Percentiles rank a stretch among this genome's conserved stretches.
Evolutionary conservation across 2,113 vertebrate species (phyloP).

Genomic region (Malurus melanocephalus): DNA sequence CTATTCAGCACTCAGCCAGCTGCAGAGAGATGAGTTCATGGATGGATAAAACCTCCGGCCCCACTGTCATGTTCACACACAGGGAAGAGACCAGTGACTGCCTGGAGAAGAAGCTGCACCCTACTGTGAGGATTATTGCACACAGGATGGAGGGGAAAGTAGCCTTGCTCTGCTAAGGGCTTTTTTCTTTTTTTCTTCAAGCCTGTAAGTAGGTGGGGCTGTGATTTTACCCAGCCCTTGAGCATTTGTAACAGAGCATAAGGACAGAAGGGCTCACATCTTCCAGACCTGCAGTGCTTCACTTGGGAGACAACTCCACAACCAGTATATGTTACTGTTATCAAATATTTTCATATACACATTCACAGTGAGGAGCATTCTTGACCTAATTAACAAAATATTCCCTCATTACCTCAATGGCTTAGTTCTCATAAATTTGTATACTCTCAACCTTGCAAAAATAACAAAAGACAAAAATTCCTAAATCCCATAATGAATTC

Average conservation of each 20-base stretch:
- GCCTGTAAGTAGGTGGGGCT: not conserved
- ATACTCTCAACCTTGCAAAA: fast-evolving
- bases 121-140: not conserved
- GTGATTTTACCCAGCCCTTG: not conserved
- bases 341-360: not conserved
- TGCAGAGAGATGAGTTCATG: not conserved
- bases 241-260: not conserved
- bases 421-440: not conserved
- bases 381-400: not conserved
- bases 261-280: fast-evolving
- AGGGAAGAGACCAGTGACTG: not conserved
- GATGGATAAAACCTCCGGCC: not conserved
- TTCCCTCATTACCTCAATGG: not conserved
- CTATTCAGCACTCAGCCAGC: not conserved
- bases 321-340: not conserved
- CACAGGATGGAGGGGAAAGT: not conserved
- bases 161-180: not conserved
- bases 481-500: not conserved
- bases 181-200: not conserved
- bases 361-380: not conserved
- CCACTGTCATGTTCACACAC: not conserved
- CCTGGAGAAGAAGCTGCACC: not conserved
- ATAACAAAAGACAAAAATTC: not conserved
- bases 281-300: not conserved
- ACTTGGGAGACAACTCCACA: not conserved